Evolutionary conservation across 2,888 invertebrate species (phyloP), one percentile per base, ranked within the genome.

Genomic region (Acronicta psi): DNA sequence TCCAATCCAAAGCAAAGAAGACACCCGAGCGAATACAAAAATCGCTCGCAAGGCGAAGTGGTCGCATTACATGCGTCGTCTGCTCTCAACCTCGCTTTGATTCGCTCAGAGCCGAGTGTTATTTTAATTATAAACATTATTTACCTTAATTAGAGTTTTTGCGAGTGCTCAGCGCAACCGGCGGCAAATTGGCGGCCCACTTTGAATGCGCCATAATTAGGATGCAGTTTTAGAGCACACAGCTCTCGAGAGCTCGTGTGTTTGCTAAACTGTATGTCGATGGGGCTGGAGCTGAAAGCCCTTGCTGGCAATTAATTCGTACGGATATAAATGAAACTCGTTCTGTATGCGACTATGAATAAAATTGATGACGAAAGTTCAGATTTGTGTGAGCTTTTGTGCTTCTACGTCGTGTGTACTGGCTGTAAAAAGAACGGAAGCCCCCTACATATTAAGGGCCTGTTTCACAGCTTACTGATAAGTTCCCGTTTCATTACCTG

Each of bases 91-190:
- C 85, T 84, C 81, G 84, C 92, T 93, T 93, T 93, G 92, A 93
- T 77, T 81, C 79, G 73, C 80, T 77, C 80, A 78, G 78, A 81
- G 75, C 73, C 78, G 83, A 92, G 92, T 89, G 91, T 92, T 92
- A 91, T 93, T 92, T 92, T 93, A 93, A 93, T 94, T 92, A 92
- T 93, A 87, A 92, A 92, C 92, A 92, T 93, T 92, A 93, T 92
- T 92, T 89, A 90, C 90, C 90, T 88, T 93, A 93, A 93, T 93
- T 92, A 93, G 89, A 85, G 83, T 87, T 89, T 89, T 90, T 84
- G 83, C 83, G 75, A 83, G 88, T 72, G 86, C 87, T 91, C 79
- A 80, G 69, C 77, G 82, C 87, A 87, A 81, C 85, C 80, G 82
- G 84, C 88, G 87, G 87, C 80, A 91, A 91, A 89, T 88, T 86